phyloP scores from a whole-genome alignment of 2,888 invertebrate species.

The Pristionchus maxplancki region DNA sequence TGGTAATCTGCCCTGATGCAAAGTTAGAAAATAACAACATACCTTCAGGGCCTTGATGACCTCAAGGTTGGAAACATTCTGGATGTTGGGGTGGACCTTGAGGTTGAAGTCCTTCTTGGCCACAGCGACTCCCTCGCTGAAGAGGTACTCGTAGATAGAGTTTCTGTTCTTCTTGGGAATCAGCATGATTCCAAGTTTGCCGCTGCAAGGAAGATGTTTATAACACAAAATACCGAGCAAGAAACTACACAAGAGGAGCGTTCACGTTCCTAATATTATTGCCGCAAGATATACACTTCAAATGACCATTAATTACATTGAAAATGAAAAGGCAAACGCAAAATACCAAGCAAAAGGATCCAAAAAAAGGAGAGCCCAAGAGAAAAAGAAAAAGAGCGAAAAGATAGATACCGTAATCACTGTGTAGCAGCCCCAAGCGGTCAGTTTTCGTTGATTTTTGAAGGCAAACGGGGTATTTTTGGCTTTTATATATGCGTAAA shows the following conservation, averaged over 20 bases:
- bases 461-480: background rate
- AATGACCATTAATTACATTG: too few species aligned
- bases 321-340: background rate
- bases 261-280: too few species aligned
- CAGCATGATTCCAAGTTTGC: conserved; percentile 86
- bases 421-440: conserved; percentile 18
- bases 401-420: conserved; percentile 2
- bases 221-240: background rate
- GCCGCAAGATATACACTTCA: too few species aligned
- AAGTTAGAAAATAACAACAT: conserved; percentile 57
- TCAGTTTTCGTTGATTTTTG: background rate
- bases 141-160: conserved; percentile 91
- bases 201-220: background rate
- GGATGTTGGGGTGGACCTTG: conserved; percentile 96
- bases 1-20: conserved; percentile 28
- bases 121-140: conserved; percentile 95
- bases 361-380: background rate
- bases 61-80: conserved; percentile 95
- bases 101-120: conserved; percentile 98
- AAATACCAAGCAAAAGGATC: background rate
- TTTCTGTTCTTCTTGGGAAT: conserved; percentile 99
- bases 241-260: background rate
- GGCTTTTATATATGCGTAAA: too few species aligned
- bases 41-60: conserved; percentile 97
- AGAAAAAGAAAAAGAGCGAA: conserved; percentile 44